A percentile compares a stretch with the other conserved stretches of the same genome.
Conservation (phyloP, 1,140 invertebrate species). For the Psix sp. region DNA sequence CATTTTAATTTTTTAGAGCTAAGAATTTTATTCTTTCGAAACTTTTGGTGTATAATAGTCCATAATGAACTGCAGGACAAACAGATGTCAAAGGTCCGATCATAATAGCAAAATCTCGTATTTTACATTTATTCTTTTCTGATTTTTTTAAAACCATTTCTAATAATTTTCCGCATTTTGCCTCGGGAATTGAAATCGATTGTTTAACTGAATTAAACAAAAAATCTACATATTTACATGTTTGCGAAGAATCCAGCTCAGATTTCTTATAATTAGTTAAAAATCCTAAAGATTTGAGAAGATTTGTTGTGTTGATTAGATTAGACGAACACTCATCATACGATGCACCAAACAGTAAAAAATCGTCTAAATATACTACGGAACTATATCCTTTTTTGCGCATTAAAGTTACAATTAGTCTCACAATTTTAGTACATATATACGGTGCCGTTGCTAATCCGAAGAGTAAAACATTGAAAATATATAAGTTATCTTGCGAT, state of each 20-base stretch:
- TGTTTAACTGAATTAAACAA: conserved; percentile 3
- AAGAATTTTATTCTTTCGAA: neutral
- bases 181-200: neutral
- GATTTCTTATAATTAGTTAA: conserved; percentile 21
- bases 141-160: neutral
- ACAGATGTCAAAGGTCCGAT: neutral
- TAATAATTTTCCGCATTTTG: conserved; percentile 2
- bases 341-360: conserved; percentile 15
- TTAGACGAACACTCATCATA: conserved; percentile 1
- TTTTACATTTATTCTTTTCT: neutral
- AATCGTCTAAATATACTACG: conserved; percentile 26
- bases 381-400: conserved; percentile 8
- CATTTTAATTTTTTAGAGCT: neutral
- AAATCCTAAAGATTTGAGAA: conserved; percentile 16
- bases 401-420: neutral
- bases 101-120: neutral
- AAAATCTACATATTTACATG: conserved; percentile 14
- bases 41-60: neutral
- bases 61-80: neutral
- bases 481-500: conserved; percentile 1
- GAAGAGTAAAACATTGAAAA: neutral
- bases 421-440: conserved; percentile 4
- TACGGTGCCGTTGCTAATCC: neutral
- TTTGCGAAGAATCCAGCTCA: neutral
- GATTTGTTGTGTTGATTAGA: conserved; percentile 3